phyloP scores from a whole-genome alignment of 2,888 invertebrate genomes.

The Zygothrica quintamaculata region DNA sequence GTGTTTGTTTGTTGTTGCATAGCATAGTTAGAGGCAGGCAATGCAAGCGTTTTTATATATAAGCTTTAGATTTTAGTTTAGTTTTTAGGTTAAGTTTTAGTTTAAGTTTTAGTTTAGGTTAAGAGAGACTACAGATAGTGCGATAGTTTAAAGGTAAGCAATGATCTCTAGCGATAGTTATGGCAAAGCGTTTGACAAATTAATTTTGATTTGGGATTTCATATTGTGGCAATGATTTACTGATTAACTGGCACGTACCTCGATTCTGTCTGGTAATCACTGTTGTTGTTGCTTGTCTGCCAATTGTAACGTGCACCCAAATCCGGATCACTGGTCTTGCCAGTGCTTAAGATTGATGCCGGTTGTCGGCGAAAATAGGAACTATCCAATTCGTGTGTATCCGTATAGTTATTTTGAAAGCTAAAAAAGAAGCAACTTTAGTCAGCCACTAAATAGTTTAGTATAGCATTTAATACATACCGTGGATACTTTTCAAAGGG shows the following conservation, averaged over 20 bases:
- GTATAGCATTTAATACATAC: conserved; percentile 77
- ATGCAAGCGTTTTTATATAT: conserved; percentile 45
- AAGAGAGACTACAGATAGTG: conserved; percentile 64
- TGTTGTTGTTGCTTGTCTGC: conserved; percentile 67
- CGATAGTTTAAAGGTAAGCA: conserved; percentile 67
- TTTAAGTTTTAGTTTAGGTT: too few species aligned
- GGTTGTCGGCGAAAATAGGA: conserved; percentile 93
- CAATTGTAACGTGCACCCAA: conserved; percentile 62
- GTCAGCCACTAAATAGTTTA: not conserved
- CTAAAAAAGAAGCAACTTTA: conserved; percentile 40
- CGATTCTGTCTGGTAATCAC: conserved; percentile 68
- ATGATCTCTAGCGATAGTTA: conserved; percentile 72
- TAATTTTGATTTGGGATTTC: conserved; percentile 4
- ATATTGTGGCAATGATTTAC: conserved; percentile 14
- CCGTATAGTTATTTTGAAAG: conserved; percentile 78
- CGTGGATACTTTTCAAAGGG: conserved; percentile 92
- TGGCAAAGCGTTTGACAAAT: conserved; percentile 54
- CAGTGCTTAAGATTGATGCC: conserved; percentile 89
- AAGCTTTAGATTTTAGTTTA: too few species aligned
- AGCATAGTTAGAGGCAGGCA: conserved; percentile 41
- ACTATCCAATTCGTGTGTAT: conserved; percentile 89
- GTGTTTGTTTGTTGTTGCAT: conserved; percentile 49
- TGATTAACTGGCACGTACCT: conserved; percentile 69
- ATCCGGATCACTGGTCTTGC: conserved; percentile 65
- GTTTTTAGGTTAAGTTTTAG: too few species aligned